Base-by-base conservation (phyloP, 2,113 vertebrate genomes). In the Calidris pygmaea region DNA sequence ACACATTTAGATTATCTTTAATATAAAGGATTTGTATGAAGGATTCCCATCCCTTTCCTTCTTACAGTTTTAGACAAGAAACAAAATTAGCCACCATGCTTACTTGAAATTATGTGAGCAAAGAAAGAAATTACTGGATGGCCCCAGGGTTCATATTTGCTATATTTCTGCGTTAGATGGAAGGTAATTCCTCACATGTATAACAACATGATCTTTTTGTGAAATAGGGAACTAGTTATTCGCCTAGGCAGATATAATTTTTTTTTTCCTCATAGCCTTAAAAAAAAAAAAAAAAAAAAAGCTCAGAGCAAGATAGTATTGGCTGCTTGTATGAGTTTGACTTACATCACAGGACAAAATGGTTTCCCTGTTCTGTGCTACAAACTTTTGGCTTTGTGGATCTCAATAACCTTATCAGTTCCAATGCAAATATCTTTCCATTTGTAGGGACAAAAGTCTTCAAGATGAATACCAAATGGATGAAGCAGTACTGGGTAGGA, bases 171-270 rank as follows among this genome's bases (percentile, higher is more conserved):
- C 10, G 15, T 68, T 65, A 87, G 30, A 24, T 6, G 7, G 32
- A 24, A 32, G 6, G 3, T 68, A 52, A 53, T 60, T 93, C 20
- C 13, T 26, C 27, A 48, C 20, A 17, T 29, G 4, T 43, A 5
- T 60, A 47, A 13, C 50, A 62, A 62, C 8, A 19, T 14, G 13
- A 26, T 37, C 8, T 66, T 1, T 34, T 45, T 84, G 29, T 79
- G 62, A 86, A 90, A 84, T 5, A 43, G 7, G 43, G 27, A 70
- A 27, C 39, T 14, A 52, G 22, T n/a, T 48, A 58, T 10, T 78
- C 34, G 66, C 20, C 14, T 29, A 26, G 41, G 7, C n/a, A 65
- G 9, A 39, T 20, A 18, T 0, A 0, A 1, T 18, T 23, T 30
- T 22, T 68, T 35, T 85, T 60, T 37, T 8, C 14, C 21, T 22